Base-by-base conservation (phyloP, 2,113 vertebrate species). In the Trogon melanurus region DNA sequence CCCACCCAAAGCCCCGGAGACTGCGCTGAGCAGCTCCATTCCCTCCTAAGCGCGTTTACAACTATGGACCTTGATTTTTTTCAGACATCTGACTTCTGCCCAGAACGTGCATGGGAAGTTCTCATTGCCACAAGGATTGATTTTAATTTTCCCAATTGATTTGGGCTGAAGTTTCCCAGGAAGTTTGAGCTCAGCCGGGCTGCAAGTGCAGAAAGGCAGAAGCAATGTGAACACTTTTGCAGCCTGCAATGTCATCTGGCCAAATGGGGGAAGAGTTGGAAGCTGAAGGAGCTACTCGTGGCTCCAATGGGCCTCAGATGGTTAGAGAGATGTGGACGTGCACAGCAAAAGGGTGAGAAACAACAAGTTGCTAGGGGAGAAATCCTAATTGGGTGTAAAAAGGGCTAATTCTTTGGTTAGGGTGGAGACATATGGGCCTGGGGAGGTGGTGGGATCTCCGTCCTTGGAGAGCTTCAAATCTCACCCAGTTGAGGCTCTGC, bases 171-270 rank as follows among this genome's bases (percentile, higher is more conserved):
- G 69, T 21, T 66, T 47, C n/a, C 67, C 47, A 32, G 54, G 70
- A 75, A 85, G 23, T 10, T 14, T 50, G 11, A 51, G 53, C 65
- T 29, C 25, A 11, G 75, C 56, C 62, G 93, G 82, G 90, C 90
- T 93, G 94, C n/a, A 51, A 71, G 48, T 72, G 47, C 47, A 76
- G 47, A 75, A 75, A 86, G 72, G 41, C 48, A 81, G 67, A 95
- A 96, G 96, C 95, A 95, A 96, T 79, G 19, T 61, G 51, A 75
- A 92, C 61, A 26, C 16, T 92, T 96, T 91, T 91, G 62, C 60
- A 64, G 57, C 73, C 58, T 34, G 41, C 26, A 18, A 79, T 64
- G 91, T 82, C 89, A 95, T 84, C 93, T 85, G 57, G 64, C 41
- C 30, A 73, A 60, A 80, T 20, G 2, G 17, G 41, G 50, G 65